Base-by-base conservation (phyloP, 2,113 vertebrate genomes). In the Anthoscopus minutus region DNA sequence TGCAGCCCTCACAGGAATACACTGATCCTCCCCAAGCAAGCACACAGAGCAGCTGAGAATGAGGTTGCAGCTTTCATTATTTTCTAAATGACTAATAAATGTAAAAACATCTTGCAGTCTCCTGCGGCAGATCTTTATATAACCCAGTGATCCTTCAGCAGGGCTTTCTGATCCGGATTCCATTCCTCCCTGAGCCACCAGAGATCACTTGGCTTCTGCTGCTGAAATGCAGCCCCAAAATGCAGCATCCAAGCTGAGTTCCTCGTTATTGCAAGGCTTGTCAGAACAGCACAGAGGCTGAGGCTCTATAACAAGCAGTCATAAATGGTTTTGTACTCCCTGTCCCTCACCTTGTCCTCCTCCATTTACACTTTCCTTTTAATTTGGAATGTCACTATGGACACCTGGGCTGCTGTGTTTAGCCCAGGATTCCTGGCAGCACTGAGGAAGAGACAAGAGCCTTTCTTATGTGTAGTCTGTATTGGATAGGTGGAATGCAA, bases 31-130 rank as follows among this genome's bases (percentile, higher is more conserved):
- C 93, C 61, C 91, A 86, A 86, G 82, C 74, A 62, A 65, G 71
- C 28, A 27, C 25, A 82, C 94, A 82, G 91, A 88, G 94, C 96
- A 98, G 97, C 97, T 97, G 96, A 72, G 96, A 96, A 97, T 92
- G 96, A 51, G 42, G 86, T 38, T 15, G 6, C 67, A 57, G 85
- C 80, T 88, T 80, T 67, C 48, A 28, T 64, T 79, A 71, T 81
- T 90, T 71, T 85, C 38, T 79, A 79, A 94, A 84, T 57, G 53
- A 82, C 37, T 77, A 87, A 96, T 90, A 88, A 95, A 92, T 65
- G 37, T 54, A 74, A 81, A 73, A 62, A 4, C 84, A 30, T 73
- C 62, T 56, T 66, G 53, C 16, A 13, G 38, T 54, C 65, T 92
- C 67, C 71, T 40, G 16, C 64, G 72, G 56, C 50, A 44, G 64